phyloP scores from a whole-genome alignment of 2,888 invertebrate genomes.

The Aphrophora alni region DNA sequence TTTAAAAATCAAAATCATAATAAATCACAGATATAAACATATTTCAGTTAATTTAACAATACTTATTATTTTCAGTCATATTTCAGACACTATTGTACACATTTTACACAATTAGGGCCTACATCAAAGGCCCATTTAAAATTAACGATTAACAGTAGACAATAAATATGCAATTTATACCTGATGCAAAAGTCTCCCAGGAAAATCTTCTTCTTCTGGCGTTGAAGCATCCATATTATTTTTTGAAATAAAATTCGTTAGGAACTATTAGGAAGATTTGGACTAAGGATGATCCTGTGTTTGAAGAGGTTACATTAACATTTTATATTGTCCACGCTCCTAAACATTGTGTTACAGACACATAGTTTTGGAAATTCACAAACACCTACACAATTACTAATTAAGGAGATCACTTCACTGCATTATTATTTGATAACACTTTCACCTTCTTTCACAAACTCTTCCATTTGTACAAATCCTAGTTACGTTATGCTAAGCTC shows the following conservation, averaged over 20 bases:
- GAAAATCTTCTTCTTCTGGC: slow-evolving; percentile 61
- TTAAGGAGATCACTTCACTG: background rate
- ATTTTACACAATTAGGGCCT: too few species aligned
- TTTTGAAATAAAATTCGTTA: background rate
- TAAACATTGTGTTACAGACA: background rate
- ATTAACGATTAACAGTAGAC: too few species aligned
- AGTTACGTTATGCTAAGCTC: background rate
- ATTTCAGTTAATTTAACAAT: too few species aligned
- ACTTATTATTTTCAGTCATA: too few species aligned
- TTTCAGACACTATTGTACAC: too few species aligned
- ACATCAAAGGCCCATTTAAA: too few species aligned
- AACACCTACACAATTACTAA: background rate
- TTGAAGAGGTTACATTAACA: background rate
- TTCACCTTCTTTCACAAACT: background rate
- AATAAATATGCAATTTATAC: too few species aligned
- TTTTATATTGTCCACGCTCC: background rate
- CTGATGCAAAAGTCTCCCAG: slow-evolving; percentile 60
- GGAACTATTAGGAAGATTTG: too few species aligned
- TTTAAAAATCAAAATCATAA: too few species aligned
- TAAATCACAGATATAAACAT: too few species aligned
- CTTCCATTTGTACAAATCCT: background rate
- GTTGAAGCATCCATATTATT: slow-evolving; percentile 43
- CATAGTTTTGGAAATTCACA: too few species aligned
- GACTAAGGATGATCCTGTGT: too few species aligned
- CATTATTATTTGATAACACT: background rate